Percentiles rank a stretch among this genome's conserved stretches.
phyloP scores from a whole-genome alignment of 2,797 vertebrate species.

The Sylvilagus floridanus region DNA sequence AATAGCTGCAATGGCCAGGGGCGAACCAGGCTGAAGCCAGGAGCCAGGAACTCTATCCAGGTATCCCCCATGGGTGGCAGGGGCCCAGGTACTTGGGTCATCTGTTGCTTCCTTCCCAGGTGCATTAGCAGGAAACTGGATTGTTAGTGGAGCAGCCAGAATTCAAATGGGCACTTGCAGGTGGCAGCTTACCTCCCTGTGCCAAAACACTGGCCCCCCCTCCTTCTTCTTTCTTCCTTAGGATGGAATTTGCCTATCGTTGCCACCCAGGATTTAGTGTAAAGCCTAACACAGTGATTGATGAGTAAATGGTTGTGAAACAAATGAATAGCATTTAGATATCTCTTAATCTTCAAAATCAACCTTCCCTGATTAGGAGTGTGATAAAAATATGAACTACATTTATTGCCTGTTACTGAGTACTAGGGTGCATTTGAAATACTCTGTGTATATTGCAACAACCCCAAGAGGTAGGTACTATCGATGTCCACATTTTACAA shows the following conservation, averaged over 20 bases:
- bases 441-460: neutral
- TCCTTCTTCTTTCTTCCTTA: no score
- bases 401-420: constrained; percentile 16
- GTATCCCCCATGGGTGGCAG: no score
- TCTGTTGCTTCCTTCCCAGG: no score
- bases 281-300: neutral
- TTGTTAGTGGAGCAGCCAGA: no score
- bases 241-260: neutral
- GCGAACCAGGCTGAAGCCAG: no score
- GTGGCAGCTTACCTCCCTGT: no score
- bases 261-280: neutral
- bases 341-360: neutral
- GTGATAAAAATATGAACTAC: neutral
- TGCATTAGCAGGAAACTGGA: no score
- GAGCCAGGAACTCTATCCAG: no score
- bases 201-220: no score
- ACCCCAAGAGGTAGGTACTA: neutral
- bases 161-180: no score
- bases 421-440: neutral
- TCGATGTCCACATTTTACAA: neutral
- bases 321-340: neutral
- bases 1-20: no score
- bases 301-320: neutral
- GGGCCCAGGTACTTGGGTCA: no score
- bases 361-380: neutral